A percentile compares a stretch with the other conserved stretches of the same genome.
phyloP scores from a whole-genome alignment of 2,888 invertebrate genomes.

The Eledone cirrhosa region DNA sequence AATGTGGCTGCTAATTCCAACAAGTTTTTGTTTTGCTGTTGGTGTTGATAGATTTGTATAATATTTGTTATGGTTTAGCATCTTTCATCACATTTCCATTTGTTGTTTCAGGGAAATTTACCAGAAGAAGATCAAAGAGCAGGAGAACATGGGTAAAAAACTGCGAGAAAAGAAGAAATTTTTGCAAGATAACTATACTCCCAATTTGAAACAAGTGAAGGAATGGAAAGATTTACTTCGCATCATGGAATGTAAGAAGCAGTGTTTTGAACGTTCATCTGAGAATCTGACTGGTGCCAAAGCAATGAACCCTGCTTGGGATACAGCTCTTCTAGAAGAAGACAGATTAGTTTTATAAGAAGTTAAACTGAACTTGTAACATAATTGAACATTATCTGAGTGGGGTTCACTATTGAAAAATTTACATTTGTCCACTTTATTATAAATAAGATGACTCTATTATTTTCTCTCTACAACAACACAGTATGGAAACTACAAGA shows the following conservation, averaged over 20 bases:
- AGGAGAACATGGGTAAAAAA: conserved; percentile 70
- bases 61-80: neutral
- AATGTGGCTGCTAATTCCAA: no score
- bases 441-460: no score
- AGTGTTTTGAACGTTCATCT: conserved; percentile 44
- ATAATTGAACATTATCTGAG: no score
- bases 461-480: no score
- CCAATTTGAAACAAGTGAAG: conserved; percentile 70
- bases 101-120: conserved; percentile 72
- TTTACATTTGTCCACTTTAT: no score
- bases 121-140: conserved; percentile 73
- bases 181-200: conserved; percentile 69
- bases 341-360: conserved; percentile 54
- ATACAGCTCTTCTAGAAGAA: conserved; percentile 55
- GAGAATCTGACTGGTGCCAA: conserved; percentile 39
- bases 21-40: no score
- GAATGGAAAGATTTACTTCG: conserved; percentile 71
- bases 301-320: conserved; percentile 35
- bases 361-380: no score
- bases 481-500: no score
- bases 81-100: neutral
- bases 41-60: no score
- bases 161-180: conserved; percentile 68
- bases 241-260: conserved; percentile 66
- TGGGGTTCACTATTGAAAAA: no score